Conservation (phyloP, 1,140 invertebrate genomes). For the Xylocopa sonorina region DNA sequence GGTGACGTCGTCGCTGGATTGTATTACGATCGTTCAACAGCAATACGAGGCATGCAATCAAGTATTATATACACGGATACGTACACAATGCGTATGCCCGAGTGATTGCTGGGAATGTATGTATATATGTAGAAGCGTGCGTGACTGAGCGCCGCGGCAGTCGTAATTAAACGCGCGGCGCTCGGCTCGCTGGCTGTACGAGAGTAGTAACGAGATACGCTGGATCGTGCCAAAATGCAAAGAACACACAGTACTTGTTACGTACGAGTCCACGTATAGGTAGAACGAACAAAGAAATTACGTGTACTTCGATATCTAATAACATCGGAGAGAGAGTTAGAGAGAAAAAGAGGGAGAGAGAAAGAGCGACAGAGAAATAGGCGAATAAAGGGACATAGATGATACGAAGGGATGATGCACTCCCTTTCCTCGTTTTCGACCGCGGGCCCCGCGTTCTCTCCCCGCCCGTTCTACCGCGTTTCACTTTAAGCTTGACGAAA, state of each 20-base stretch:
- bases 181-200: constrained; percentile 19
- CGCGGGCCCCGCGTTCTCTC: background rate
- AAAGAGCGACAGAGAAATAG: background rate
- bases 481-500: constrained; percentile 4
- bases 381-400: background rate
- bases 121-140: too few relatives aligned
- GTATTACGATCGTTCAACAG: constrained; percentile 22
- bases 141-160: constrained; percentile 19
- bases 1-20: background rate
- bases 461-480: background rate
- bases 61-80: constrained; percentile 24
- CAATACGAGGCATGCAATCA: constrained; percentile 58
- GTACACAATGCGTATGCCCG: background rate
- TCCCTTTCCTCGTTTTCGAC: constrained; percentile 41
- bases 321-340: too few relatives aligned
- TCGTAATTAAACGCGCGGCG: constrained; percentile 30
- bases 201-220: constrained; percentile 43
- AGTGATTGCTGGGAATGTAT: constrained; percentile 24
- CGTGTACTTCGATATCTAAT: too few relatives aligned
- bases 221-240: constrained; percentile 54
- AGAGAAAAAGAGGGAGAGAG: too few relatives aligned
- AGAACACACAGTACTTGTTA: constrained; percentile 30
- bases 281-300: too few relatives aligned
- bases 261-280: background rate
- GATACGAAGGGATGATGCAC: constrained; percentile 34